A percentile compares a stretch with the other conserved stretches of the same genome.
Evolutionary conservation across 2,113 vertebrate genomes (phyloP).

Genomic region (Perca flavescens): DNA sequence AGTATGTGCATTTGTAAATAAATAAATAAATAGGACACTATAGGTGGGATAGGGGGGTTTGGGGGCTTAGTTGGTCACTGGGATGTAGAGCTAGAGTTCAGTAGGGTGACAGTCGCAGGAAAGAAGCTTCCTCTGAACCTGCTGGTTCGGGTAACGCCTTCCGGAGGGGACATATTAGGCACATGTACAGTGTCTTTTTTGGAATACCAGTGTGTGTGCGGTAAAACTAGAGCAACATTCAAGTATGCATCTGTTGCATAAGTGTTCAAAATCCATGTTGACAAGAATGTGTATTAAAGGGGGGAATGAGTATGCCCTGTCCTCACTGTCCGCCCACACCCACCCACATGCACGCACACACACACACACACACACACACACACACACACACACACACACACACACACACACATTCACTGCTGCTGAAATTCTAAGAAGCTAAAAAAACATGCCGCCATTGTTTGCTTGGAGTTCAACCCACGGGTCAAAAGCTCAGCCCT

Average conservation of each 20-base stretch:
- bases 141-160: too few species aligned
- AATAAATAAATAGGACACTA: too few species aligned
- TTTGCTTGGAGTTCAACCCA: conserved; percentile 70
- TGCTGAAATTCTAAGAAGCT: conserved; percentile 62
- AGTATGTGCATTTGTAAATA: too few species aligned
- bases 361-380: not conserved
- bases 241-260: conserved; percentile 27
- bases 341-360: not conserved
- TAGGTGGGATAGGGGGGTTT: too few species aligned
- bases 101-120: too few species aligned
- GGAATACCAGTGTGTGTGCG: not conserved
- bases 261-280: conserved; percentile 68
- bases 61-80: too few species aligned
- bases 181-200: not conserved
- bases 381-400: conserved; percentile 14
- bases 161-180: too few species aligned
- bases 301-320: conserved; percentile 29
- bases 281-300: conserved; percentile 32
- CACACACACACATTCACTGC: conserved; percentile 11
- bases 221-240: not conserved
- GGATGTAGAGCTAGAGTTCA: too few species aligned
- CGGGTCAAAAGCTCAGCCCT: conserved; percentile 66
- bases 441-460: conserved; percentile 52
- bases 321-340: not conserved
- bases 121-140: too few species aligned